Base-by-base conservation (phyloP, 2,113 vertebrate genomes). In the Pollimyrus isidori region DNA sequence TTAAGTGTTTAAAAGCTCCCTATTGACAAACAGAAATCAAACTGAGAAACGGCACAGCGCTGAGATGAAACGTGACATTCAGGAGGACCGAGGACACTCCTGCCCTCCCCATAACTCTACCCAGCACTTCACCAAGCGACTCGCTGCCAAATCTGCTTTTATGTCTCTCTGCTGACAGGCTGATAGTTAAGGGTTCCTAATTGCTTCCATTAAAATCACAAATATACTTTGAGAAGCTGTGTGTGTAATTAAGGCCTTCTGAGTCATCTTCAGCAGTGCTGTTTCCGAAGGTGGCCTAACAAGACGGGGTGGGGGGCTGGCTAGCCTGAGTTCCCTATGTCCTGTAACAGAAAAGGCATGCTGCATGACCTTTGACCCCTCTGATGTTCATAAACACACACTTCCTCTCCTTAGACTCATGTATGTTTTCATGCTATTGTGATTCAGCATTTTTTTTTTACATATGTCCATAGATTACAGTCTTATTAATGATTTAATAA, bases 161-260 rank as follows among this genome's bases (percentile, higher is more conserved):
- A 89, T 89, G 82, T 83, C 35, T 23, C 35, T 84, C 42, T 83
- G 15, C 49, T 85, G 80, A 89, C 88, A 62, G 88, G 80, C 19
- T 39, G 23, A 23, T 85, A 62, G 52, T 89, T 85, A 89, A 39
- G 52, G 56, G 26, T 85, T 48, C 82, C 62, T 89, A 84, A 89
- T 89, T 89, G 88, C 39, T 65, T 58, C 82, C 88, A 89, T 58
- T 89, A 62, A 89, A 84, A 85, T 26, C 82, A n/a, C 50, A 50
- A 39, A 52, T 82, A 19, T 1, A 0, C 69, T 89, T 62, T 65
- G 45, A 62, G 30, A 89, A 85, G 52, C 80, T 42, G 58, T 76
- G 62, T 76, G 62, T 49, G 30, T 89, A 89, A 89, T 62, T 50
- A 62, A 30, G 39, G 42, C 21, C 45, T 85, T 89, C 6, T 46